Evolutionary conservation across 2,888 invertebrate genomes (phyloP), one percentile per base, ranked within the genome.

Genomic region (Diaphora mendica): DNA sequence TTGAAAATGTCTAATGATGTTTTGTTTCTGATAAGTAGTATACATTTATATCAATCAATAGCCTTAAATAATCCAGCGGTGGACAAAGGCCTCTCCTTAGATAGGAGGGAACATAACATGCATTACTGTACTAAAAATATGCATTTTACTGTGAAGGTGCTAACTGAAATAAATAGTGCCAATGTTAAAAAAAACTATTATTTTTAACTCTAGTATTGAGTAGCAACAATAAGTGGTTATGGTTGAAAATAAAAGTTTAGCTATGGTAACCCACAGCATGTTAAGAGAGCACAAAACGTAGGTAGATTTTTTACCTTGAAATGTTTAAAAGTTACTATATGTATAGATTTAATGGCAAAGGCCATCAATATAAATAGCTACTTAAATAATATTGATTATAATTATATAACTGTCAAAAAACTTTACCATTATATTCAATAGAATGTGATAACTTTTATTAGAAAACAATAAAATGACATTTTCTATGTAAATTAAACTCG

Each of bases 101-200:
- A 20, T 15, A 48, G 48, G 48, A 48, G 20, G 48, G 5, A 48
- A 48, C 20, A 44, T 67, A 30, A 23, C 48, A 67, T 48, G 33
- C 33, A 67, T 30, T 67, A 48, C 8, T 17, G 15, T 62, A 8
- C 26, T 59, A 13, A 59, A 55, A 62, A 17, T 17, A 17, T 62
- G 59, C 17, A 67, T 67, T 48, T n/a, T 59, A 59, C 35, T 71
- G 64, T 71, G 33, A 77, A 85, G 91, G 91, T 92, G 92, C 92
- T 92, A 90, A 83, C 77, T 82, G 76, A 80, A 88, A 87, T 78
- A 77, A 81, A 84, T 82, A 90, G 92, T 92, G 92, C 92, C 92
- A 92, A 92, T 87, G 74, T 81, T 70, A 84, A 81, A 82, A 70
- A n/a, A 69, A 35, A 51, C 9, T n/a, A 66, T 39, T 59, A 65